These are phyloP conservation scores for Synaphobranchus kaupii DNA, from an alignment of 2,797 vertebrate species.

Conservation along the genomic window DNA sequence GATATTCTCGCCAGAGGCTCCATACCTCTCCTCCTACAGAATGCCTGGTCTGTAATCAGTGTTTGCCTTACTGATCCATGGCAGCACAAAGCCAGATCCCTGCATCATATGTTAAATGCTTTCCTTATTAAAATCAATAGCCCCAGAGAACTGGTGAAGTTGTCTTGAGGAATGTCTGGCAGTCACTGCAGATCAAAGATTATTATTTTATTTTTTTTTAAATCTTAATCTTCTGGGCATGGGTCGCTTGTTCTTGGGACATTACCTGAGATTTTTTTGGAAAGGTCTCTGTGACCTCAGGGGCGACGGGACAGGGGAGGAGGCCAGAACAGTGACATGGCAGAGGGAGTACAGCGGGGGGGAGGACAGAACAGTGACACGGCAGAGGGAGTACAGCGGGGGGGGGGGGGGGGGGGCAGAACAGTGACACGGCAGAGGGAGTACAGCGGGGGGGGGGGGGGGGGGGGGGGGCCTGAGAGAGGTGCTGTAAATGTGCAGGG, in stretches of 20 bases:
- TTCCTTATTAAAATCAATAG: conserved; percentile 26
- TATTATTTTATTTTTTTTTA: not conserved
- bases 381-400: no score
- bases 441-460: no score
- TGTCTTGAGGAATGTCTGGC: not conserved
- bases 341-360: not conserved
- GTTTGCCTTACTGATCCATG: not conserved
- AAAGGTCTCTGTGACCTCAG: not conserved
- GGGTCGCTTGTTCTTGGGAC: not conserved
- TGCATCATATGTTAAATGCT: not conserved
- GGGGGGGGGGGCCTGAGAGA: no score
- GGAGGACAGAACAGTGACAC: no score
- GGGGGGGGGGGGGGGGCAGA: no score
- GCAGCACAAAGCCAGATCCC: not conserved
- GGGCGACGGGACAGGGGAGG: not conserved
- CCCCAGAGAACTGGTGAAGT: not conserved
- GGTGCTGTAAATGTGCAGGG: no score
- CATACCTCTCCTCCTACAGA: not conserved
- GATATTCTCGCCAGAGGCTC: not conserved
- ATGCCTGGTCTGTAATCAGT: not conserved
- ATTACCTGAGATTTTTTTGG: not conserved
- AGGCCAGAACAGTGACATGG: not conserved
- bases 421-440: no score
- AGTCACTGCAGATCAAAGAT: not conserved
- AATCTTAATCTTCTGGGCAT: not conserved